A percentile compares a stretch with the other conserved stretches of the same genome.
These are phyloP conservation scores for Halocynthia roretzi DNA, from an alignment of 23 tunicate species.

Conservation along the genomic window DNA sequence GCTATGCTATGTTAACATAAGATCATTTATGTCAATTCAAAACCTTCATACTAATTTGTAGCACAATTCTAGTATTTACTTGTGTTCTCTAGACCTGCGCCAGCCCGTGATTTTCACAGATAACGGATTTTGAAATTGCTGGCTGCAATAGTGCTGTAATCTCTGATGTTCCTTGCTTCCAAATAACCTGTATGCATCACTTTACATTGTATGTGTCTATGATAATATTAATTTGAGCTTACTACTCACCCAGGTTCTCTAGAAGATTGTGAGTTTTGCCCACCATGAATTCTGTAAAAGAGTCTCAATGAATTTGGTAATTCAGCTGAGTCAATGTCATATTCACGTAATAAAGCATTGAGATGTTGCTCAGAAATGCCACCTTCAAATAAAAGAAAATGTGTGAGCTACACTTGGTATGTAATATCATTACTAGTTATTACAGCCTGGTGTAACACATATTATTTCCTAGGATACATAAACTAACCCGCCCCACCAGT, in stretches of 20 bases:
- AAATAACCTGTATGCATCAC: slow-evolving; percentile 2
- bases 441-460: no score
- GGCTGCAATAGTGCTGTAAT: background rate
- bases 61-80: no score
- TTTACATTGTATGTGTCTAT: background rate
- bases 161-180: background rate
- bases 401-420: background rate
- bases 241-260: background rate
- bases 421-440: background rate
- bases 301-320: background rate
- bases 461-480: no score
- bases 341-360: background rate
- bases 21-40: no score
- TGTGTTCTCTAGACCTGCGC: no score
- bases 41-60: no score
- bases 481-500: no score
- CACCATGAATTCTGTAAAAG: background rate
- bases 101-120: no score
- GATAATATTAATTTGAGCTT: no score
- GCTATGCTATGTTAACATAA: no score
- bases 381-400: background rate
- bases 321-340: background rate
- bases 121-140: background rate
- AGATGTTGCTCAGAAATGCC: background rate
- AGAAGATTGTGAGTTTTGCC: background rate